phyloP scores from a whole-genome alignment of 2,888 invertebrate species.

The Drosophila tripunctata region DNA sequence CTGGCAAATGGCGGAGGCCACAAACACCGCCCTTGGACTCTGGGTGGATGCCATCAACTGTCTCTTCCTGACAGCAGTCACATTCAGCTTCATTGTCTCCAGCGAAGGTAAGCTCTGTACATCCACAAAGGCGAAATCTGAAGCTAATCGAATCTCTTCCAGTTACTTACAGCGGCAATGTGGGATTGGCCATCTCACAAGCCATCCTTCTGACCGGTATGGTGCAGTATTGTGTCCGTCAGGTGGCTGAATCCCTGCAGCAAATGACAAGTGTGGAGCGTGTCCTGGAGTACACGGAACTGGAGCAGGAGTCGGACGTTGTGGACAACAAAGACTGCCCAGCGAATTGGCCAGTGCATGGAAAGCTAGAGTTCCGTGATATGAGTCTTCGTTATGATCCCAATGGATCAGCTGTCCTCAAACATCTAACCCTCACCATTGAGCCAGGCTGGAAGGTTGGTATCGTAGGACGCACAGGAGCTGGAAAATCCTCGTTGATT shows the following conservation, averaged over 20 bases:
- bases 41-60: constrained; percentile 90
- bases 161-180: constrained; percentile 87
- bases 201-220: constrained; percentile 88
- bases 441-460: constrained; percentile 89
- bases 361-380: constrained; percentile 86
- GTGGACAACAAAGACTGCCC: constrained; percentile 84
- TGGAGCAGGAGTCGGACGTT: constrained; percentile 86
- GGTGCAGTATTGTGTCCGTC: constrained; percentile 89
- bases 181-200: constrained; percentile 88
- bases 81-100: constrained; percentile 87
- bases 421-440: constrained; percentile 88
- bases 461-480: constrained; percentile 92
- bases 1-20: constrained; percentile 80
- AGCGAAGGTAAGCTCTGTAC: constrained; percentile 85
- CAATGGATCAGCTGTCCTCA: constrained; percentile 88
- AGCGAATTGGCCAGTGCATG: constrained; percentile 88
- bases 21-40: constrained; percentile 88
- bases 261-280: constrained; percentile 90
- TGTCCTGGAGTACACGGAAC: constrained; percentile 88
- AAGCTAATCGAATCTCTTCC: no score
- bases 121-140: no score
- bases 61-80: constrained; percentile 87
- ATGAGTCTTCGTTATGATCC: constrained; percentile 87
- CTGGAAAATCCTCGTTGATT: constrained; percentile 92
- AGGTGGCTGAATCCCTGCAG: constrained; percentile 88